Conservation (phyloP, 2,888 invertebrate genomes). For the Drosophila trichaetosa region DNA sequence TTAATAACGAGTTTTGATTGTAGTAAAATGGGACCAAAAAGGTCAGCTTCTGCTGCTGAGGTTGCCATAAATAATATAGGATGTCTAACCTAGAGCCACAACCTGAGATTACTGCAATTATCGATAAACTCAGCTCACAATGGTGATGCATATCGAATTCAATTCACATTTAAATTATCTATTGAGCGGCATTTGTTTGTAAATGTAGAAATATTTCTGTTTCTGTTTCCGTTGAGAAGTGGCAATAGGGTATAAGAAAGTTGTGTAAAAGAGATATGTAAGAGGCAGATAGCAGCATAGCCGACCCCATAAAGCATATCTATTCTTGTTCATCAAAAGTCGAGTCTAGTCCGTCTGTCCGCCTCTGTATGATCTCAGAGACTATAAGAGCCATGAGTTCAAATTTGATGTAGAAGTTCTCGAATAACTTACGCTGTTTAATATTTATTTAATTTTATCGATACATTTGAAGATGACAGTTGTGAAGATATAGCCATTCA, state of each 20-base stretch:
- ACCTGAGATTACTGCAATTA: constrained; percentile 20
- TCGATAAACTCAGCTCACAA: neutral
- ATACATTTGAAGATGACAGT: neutral
- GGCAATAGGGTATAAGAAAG: neutral
- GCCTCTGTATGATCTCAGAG: neutral
- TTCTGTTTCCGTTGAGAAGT: neutral
- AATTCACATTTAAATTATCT: neutral
- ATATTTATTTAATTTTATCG: neutral
- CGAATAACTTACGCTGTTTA: no score
- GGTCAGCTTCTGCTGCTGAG: constrained; percentile 27
- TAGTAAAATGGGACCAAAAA: constrained; percentile 19
- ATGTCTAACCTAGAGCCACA: neutral
- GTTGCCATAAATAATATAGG: constrained; percentile 23
- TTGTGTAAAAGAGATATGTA: neutral
- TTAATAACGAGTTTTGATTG: constrained; percentile 21
- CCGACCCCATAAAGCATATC: neutral
- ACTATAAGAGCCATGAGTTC: neutral
- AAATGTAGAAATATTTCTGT: neutral
- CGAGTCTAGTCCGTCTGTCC: neutral
- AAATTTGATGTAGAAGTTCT: neutral
- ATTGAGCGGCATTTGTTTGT: neutral
- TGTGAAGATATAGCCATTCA: neutral
- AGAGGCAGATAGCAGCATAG: neutral
- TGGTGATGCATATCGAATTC: neutral
- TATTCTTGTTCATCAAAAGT: neutral